These are phyloP conservation scores for Sarcophaga subvicina DNA, from an alignment of 2,888 invertebrate species.

Conservation along the genomic window DNA sequence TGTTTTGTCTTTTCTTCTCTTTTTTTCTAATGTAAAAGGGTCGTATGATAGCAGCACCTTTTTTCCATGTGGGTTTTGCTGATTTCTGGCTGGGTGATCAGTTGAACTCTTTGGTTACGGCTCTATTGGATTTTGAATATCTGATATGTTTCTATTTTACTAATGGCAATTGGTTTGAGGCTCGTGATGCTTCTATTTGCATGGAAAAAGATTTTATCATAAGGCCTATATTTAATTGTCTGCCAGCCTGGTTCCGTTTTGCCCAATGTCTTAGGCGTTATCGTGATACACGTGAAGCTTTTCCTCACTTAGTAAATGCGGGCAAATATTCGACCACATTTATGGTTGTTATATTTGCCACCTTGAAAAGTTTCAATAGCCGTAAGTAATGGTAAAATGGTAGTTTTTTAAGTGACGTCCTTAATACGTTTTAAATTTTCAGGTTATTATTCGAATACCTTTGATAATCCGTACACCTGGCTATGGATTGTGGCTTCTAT, in stretches of 20 bases:
- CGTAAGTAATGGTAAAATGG: constrained; percentile 81
- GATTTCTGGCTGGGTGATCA: constrained; percentile 99
- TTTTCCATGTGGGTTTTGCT: constrained; percentile 96
- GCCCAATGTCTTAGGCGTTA: constrained; percentile 98
- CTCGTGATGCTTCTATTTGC: constrained; percentile 85
- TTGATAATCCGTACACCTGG: constrained; percentile 93
- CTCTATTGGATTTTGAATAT: constrained; percentile 96
- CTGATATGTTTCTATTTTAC: constrained; percentile 95
- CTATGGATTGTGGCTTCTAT: constrained; percentile 93
- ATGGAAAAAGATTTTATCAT: constrained; percentile 88
- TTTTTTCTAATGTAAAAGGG: constrained; percentile 83
- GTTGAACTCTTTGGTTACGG: constrained; percentile 94
- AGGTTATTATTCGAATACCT: constrained; percentile 85
- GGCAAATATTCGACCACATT: constrained; percentile 99
- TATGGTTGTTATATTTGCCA: constrained; percentile 94
- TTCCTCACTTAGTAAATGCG: constrained; percentile 98
- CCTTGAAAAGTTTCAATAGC: constrained; percentile 86
- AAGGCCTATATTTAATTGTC: constrained; percentile 92
- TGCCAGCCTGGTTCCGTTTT: constrained; percentile 99
- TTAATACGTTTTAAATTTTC: constrained; percentile 43
- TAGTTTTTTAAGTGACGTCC: not conserved
- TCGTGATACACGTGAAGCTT: constrained; percentile 95
- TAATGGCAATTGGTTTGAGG: constrained; percentile 87
- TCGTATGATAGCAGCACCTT: constrained; percentile 93
- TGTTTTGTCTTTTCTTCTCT: not conserved